phyloP scores from a whole-genome alignment of 2,888 invertebrate species.

The Frankliniella intonsa region DNA sequence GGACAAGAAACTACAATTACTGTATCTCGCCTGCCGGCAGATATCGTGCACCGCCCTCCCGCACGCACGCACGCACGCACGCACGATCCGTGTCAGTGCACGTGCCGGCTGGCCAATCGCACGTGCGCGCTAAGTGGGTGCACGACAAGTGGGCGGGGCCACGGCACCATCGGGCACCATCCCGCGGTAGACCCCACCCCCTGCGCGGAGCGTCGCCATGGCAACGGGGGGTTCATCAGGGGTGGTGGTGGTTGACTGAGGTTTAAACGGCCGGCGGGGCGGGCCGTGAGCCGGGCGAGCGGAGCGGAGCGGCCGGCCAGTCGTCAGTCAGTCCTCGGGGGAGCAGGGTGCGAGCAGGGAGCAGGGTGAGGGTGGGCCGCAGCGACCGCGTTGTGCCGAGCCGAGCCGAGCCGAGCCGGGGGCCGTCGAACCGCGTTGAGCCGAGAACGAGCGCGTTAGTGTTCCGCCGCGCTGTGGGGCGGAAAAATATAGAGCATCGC shows the following conservation, averaged over 20 bases:
- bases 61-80: too few species aligned
- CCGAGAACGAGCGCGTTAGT: too few species aligned
- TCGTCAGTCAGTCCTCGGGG: not conserved
- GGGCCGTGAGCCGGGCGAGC: not conserved
- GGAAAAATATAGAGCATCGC: too few species aligned
- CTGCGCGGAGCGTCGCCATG: not conserved
- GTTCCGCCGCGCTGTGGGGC: too few species aligned
- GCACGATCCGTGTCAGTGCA: not conserved
- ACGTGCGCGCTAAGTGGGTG: conserved; percentile 2
- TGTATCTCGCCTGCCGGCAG: too few species aligned
- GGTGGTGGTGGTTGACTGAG: conserved; percentile 1
- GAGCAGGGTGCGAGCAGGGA: not conserved
- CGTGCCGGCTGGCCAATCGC: not conserved
- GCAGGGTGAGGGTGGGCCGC: not conserved
- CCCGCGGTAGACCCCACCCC: not conserved
- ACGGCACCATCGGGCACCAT: not conserved
- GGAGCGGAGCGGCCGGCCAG: not conserved
- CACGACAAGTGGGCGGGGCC: conserved; percentile 18
- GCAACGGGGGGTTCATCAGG: not conserved
- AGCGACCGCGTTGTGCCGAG: not conserved
- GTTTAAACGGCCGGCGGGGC: not conserved
- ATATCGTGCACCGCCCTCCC: not conserved
- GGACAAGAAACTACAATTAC: too few species aligned
- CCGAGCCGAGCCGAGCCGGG: too few species aligned
- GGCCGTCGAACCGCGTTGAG: too few species aligned